These are phyloP conservation scores for Volucella inflata DNA, from an alignment of 2,888 invertebrate genomes.

Conservation along the genomic window DNA sequence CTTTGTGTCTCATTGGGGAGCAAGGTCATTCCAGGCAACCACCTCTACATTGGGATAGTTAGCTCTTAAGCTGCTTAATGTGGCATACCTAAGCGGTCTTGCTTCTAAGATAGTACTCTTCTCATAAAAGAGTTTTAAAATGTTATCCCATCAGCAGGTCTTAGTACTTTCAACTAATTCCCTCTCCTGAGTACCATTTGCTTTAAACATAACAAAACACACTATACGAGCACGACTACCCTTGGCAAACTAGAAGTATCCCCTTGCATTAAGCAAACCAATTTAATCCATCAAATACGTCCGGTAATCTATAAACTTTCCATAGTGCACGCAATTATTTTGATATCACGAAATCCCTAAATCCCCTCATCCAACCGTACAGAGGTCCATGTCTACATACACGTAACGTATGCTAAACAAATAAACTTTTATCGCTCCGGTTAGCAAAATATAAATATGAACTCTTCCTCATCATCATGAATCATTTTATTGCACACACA, in stretches of 20 bases:
- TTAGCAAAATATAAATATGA: conserved; percentile 71
- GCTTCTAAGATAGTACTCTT: too few relatives aligned
- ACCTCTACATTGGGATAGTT: too few relatives aligned
- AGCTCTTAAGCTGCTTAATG: too few relatives aligned
- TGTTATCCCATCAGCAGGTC: too few relatives aligned
- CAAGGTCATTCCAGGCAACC: too few relatives aligned
- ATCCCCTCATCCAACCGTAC: conserved; percentile 15
- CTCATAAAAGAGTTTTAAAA: too few relatives aligned
- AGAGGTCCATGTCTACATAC: not conserved
- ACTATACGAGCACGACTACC: too few relatives aligned
- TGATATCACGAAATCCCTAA: conserved; percentile 67
- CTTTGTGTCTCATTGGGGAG: too few relatives aligned
- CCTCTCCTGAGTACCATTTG: too few relatives aligned
- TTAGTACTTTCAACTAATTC: too few relatives aligned
- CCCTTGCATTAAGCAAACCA: conserved; percentile 55
- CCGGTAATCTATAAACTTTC: conserved; percentile 69
- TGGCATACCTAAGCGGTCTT: too few relatives aligned
- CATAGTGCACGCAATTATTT: conserved; percentile 72
- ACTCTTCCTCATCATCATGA: conserved; percentile 69
- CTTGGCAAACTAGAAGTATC: not conserved
- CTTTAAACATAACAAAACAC: too few relatives aligned
- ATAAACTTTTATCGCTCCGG: conserved; percentile 64
- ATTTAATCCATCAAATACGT: conserved; percentile 71
- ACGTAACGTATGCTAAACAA: conserved; percentile 57
- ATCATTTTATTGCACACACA: conserved; percentile 52